Evolutionary conservation across 1,140 invertebrate species (phyloP).

Genomic region (Ctenoplectra terminalis): DNA sequence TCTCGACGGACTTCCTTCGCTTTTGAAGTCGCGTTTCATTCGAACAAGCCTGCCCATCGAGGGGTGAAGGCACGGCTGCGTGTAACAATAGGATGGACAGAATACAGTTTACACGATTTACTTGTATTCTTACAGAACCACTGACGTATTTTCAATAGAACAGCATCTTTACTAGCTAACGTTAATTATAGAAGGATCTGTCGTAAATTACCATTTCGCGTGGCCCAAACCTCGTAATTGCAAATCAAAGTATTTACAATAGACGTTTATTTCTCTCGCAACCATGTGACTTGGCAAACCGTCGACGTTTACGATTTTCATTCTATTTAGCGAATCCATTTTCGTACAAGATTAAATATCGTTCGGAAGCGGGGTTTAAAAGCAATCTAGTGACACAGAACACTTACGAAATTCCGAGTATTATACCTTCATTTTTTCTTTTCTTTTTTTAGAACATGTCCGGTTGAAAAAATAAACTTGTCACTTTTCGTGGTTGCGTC

Average conservation of each 20-base stretch:
- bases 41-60: slow-evolving; percentile 14
- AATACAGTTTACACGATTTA: slow-evolving; percentile 6
- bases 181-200: slow-evolving; percentile 23
- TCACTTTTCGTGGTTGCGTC: slow-evolving; percentile 35
- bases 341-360: neutral
- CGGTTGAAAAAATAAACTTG: slow-evolving; percentile 44
- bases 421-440: neutral
- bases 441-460: slow-evolving; percentile 10
- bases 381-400: neutral
- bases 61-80: neutral
- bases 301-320: slow-evolving; percentile 27
- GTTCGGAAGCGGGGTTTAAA: neutral
- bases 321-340: neutral
- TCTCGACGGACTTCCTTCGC: slow-evolving; percentile 36
- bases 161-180: neutral
- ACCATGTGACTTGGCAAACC: slow-evolving; percentile 30
- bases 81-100: neutral
- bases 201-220: neutral
- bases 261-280: slow-evolving; percentile 20
- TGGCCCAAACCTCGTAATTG: neutral
- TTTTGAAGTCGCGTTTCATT: slow-evolving; percentile 41
- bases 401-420: neutral
- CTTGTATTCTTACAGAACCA: neutral
- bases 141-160: neutral
- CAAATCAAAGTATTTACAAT: slow-evolving; percentile 7